Base-by-base conservation (phyloP, 1,140 invertebrate species). In the Hyles vespertilio region DNA sequence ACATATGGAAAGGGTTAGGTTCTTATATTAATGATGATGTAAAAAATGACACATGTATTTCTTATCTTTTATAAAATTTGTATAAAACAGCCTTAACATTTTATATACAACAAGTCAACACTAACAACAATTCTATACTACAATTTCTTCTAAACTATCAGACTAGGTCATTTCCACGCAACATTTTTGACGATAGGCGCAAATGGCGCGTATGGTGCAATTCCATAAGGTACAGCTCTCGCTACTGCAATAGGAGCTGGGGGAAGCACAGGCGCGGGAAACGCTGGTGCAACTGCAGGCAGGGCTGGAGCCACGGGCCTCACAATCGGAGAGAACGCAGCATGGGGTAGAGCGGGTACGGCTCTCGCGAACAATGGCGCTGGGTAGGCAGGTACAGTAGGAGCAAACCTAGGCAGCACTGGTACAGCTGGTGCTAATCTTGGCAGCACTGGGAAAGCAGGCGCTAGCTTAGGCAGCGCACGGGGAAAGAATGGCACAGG, bases 111-210 rank as follows among this genome's bases (percentile, higher is more conserved):
- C 68, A 66, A 47, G 32, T 56, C 56, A 66, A 67, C 49, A 72
- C 72, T 58, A 54, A 60, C 61, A 62, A 70, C 55, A 53, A 66
- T 56, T 47, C 58, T 66, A 65, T 49, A 62, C 52, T 61, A 61
- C 33, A 50, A 43, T 44, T 58, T 58, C 12, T 44, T 11, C 46
- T 40, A 61, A 63, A 61, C 46, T 59, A 48, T 56, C 7, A 69
- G 65, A 71, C 70, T 77, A 72, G 56, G 69, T 82, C 63, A 84
- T 74, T 87, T 83, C 84, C 84, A 88, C 52, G 76, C 80, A 40
- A 72, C 63, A 58, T 85, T 70, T 71, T 79, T 85, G 10, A 78
- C 40, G 32, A 78, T 43, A 22, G 74, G 79, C 3, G 79, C 68
- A 36, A 48, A 33, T 8, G 72, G 73, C 48, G 60, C 61, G 6